These are phyloP conservation scores for Smittia aterrima DNA, from an alignment of 2,888 invertebrate species.

Conservation along the genomic window DNA sequence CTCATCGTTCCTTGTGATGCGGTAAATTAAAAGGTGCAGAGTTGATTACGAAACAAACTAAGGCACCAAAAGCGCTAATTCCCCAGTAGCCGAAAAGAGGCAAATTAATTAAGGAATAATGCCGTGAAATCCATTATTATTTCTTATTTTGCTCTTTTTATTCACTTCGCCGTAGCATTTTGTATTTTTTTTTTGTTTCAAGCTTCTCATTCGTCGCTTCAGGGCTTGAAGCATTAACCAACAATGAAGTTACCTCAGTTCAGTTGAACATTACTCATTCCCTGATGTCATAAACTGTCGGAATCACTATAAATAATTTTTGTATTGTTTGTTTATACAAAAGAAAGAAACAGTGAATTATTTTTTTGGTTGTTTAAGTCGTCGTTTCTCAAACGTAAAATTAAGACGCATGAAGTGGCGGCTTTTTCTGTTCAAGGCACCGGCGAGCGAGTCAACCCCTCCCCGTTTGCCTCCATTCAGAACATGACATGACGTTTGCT, in stretches of 20 bases:
- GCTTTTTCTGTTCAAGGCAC: too few relatives aligned
- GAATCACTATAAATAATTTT: slow-evolving; percentile 37
- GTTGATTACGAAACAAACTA: background rate
- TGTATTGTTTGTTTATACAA: slow-evolving; percentile 36
- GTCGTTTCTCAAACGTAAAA: background rate
- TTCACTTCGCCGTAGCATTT: slow-evolving; percentile 23
- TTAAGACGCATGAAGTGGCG: background rate
- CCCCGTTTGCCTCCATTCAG: background rate
- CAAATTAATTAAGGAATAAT: slow-evolving; percentile 28
- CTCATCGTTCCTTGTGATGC: background rate
- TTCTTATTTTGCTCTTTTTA: slow-evolving; percentile 2
- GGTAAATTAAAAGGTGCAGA: background rate
- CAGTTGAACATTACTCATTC: slow-evolving; percentile 27
- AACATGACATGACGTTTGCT: background rate
- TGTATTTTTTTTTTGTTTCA: slow-evolving; percentile 28
- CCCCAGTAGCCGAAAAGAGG: slow-evolving; percentile 18
- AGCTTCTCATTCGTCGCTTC: background rate
- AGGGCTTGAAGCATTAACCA: background rate
- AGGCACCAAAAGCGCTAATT: slow-evolving; percentile 3
- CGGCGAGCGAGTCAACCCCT: background rate
- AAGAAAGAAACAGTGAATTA: slow-evolving; percentile 34
- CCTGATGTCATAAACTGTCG: slow-evolving; percentile 36
- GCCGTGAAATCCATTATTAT: slow-evolving; percentile 23
- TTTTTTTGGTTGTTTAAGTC: background rate
- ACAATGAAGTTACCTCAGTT: background rate